Base-by-base conservation (phyloP, 2,888 invertebrate species). In the Iselma pallidipennis region DNA sequence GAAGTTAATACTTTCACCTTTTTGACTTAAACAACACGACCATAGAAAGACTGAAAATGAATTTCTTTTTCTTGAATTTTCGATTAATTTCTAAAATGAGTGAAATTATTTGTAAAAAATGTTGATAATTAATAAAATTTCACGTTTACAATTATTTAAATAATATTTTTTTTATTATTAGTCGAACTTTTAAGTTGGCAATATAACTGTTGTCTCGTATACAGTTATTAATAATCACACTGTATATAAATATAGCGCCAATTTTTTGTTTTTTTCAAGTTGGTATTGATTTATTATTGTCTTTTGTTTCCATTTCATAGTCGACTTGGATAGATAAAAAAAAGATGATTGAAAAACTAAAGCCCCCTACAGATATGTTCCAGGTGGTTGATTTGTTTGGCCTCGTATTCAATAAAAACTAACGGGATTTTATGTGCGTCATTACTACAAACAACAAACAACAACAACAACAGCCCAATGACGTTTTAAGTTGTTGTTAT, bases 1-100 rank as follows among this genome's bases (percentile, higher is more conserved):
- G 53, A 56, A 37, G 37, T 66, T 71, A 71, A 73, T 74, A 81
- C 81, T 81, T 81, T 81, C 81, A 81, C 81, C 80, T 77, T 66
- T 71, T 64, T 57, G 59, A n/a, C n/a, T 55, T 31, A 42, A 25
- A 37, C 5, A 26, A 26, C 1, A 26, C 4, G 7, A 7, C 5
- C 1, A 26, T 5, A 26, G 26, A 26, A 7, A 26, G 26, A 37
- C 1, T 16, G 6, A 16, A 37, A 37, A 33, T n/a, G n/a, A n/a
- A n/a, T n/a, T n/a, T n/a, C n/a, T 33, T 33, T 33, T 33, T 14
- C 14, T 26, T 4, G 5, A 26, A 26, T 4, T 33, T 33, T 31
- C 31, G n/a, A 7, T n/a, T n/a, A 19, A 2, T 37, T 2, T 16
- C 19, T 37, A 16, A n/a, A n/a, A n/a, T n/a, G n/a, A n/a, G n/a